Conservation (phyloP, 2,888 invertebrate species). For the Tanaodytes sp. region DNA sequence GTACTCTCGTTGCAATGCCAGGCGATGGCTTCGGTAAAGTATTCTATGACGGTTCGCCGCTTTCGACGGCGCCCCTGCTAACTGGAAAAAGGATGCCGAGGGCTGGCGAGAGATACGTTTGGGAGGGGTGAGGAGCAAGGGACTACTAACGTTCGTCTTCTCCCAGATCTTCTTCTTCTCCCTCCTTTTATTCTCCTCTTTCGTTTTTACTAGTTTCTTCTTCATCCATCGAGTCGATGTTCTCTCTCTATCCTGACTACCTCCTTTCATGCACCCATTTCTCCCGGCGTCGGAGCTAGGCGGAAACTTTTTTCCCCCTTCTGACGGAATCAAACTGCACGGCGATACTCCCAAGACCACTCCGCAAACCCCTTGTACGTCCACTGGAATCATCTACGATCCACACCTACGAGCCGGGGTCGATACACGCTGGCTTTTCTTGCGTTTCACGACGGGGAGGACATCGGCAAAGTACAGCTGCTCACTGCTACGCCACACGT, state of each 20-base stretch:
- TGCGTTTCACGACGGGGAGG: constrained; percentile 60
- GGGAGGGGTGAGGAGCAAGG: constrained; percentile 48
- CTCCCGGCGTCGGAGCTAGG: constrained; percentile 62
- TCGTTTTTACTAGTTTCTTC: constrained; percentile 26
- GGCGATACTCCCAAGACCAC: constrained; percentile 53
- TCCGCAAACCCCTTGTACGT: constrained; percentile 60
- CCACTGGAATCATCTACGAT: constrained; percentile 58
- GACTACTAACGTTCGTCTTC: constrained; percentile 34
- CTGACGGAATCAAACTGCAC: constrained; percentile 58
- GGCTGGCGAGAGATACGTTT: constrained; percentile 51
- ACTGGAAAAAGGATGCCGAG: constrained; percentile 63
- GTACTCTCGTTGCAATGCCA: constrained; percentile 59
- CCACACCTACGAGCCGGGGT: constrained; percentile 67
- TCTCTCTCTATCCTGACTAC: constrained; percentile 44
- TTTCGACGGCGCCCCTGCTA: constrained; percentile 64
- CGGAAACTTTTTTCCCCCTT: constrained; percentile 7
- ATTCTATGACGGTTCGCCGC: constrained; percentile 67
- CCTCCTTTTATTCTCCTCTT: constrained; percentile 27
- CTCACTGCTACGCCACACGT: constrained; percentile 7
- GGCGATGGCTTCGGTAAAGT: constrained; percentile 62
- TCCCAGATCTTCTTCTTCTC: constrained; percentile 11
- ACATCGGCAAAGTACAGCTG: constrained; percentile 48
- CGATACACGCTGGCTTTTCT: constrained; percentile 66
- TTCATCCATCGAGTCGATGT: constrained; percentile 24
- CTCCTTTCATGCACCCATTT: constrained; percentile 65